phyloP scores from a whole-genome alignment of 2,888 invertebrate genomes.

The Eutolmus rufibarbis region DNA sequence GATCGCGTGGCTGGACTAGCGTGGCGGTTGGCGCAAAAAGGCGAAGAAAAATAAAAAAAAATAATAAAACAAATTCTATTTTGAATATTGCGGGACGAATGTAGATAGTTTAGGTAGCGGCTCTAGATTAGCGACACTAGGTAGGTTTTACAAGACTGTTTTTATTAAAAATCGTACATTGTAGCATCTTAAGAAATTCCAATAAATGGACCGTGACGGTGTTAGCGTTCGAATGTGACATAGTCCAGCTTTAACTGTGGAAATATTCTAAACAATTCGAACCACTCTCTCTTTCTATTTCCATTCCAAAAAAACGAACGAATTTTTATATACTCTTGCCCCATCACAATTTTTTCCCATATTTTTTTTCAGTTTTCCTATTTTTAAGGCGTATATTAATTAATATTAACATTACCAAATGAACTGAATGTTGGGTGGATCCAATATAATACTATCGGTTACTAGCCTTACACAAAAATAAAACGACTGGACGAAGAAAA shows the following conservation, averaged over 20 bases:
- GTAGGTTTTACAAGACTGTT: conserved; percentile 40
- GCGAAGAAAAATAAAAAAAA: background rate
- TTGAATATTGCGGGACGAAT: background rate
- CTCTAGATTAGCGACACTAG: background rate
- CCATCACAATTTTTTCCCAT: background rate
- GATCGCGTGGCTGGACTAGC: background rate
- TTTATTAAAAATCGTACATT: conserved; percentile 1
- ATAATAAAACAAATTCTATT: background rate
- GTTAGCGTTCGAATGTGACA: background rate
- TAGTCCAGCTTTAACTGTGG: conserved; percentile 34
- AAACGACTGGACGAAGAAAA: background rate
- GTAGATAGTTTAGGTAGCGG: background rate
- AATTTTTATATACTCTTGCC: background rate
- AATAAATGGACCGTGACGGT: background rate
- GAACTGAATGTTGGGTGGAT: background rate
- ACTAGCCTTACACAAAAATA: background rate
- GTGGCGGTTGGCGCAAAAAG: background rate
- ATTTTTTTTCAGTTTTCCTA: background rate
- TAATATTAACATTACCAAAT: background rate
- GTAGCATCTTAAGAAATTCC: background rate
- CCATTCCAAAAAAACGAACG: background rate
- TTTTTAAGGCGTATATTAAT: background rate
- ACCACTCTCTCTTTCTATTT: background rate
- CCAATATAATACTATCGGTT: background rate
- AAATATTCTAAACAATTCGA: conserved; percentile 12